Base-by-base conservation (phyloP, 2,797 vertebrate species). In the Varecia variegata region DNA sequence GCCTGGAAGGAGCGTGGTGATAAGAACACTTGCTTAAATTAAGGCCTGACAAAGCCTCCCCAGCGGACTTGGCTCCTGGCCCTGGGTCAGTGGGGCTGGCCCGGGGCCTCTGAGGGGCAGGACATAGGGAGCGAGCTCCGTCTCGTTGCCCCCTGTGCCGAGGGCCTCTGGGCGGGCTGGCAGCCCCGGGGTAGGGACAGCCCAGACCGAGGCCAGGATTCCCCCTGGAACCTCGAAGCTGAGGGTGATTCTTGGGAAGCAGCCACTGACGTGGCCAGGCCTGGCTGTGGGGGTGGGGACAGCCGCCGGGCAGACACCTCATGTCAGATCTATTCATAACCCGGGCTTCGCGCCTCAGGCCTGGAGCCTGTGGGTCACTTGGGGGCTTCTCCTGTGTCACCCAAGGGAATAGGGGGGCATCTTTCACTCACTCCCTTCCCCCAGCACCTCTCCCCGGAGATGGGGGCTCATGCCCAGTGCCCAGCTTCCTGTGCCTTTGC, bases 1-100 rank as follows among this genome's bases (percentile, higher is more conserved):
- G 82, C 68, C 70, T 50, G 83, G 80, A 94, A 56, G 11, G 88
- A 81, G 18, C 2, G 15, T 1, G 52, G 89, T 1, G 77, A 71
- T 94, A 87, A 97, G 95, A 95, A 56, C 90, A 93, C 12, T 58
- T 81, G 77, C 77, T 97, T 96, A 94, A 96, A 90, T 93, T 89
- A 95, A 95, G 90, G 88, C 81, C 71, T 83, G 94, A 80, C 71
- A 25, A 73, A 92, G 12, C 56, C 35, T 43, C 3, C 38, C 50
- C 8, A 0, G 67, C 1, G 13, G 35, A 35, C 10, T 1, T 90
- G 92, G 74, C 73, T 74, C 30, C 65, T 32, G 60, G 90, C 84
- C 71, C 52, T 6, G 35, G 90, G 95, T 94, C 85, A 95, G 77
- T 90, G 82, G 85, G 73, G 35, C 96, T 95, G 90, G 84, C 95